Base-by-base conservation (phyloP, 2,888 invertebrate genomes). In the Pammene fasciana region DNA sequence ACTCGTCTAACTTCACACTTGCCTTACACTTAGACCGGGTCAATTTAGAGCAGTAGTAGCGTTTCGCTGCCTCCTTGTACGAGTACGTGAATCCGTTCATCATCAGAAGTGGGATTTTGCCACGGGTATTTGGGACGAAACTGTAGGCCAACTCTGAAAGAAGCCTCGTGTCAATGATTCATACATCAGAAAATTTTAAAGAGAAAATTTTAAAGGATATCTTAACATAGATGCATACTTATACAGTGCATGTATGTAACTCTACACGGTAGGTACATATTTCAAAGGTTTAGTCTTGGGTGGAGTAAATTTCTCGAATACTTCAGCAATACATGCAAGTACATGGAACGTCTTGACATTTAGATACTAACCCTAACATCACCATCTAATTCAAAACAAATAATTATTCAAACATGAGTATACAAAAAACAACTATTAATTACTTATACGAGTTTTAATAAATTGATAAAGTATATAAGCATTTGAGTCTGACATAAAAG, bases 51-150 rank as follows among this genome's bases (percentile, higher is more conserved):
- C 70, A 70, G 60, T 70, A 70, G 41, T 70, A 70, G 1, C 70
- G 70, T n/a, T 70, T 70, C 5, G 70, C 65, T n/a, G 41, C 41
- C n/a, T 65, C 70, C 54, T 70, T 70, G 18, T 41, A 70, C 13
- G 70, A 70, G 54, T 70, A 70, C 34, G 70, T 70, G 18, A 60
- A 70, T 0, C 70, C 70, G 10, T 65, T 60, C 41, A 70, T 13
- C 70, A 70, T 65, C 36, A 70, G 65, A 10, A 70, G 65, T 38
- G 70, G 70, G 5, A 38, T 46, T 13, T 60, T 65, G 10, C 70
- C 70, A 34, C 70, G 70, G n/a, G 46, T 70, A 6, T 70, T 70
- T n/a, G 65, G 70, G 5, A 70, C 65, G 54, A 70, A 70, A 54
- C 70, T 65, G 55, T 70, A 70, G 5, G 70, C 70, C 54, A 65